phyloP scores from a whole-genome alignment of 2,888 invertebrate species.

The Pharmacophagus antenor region DNA sequence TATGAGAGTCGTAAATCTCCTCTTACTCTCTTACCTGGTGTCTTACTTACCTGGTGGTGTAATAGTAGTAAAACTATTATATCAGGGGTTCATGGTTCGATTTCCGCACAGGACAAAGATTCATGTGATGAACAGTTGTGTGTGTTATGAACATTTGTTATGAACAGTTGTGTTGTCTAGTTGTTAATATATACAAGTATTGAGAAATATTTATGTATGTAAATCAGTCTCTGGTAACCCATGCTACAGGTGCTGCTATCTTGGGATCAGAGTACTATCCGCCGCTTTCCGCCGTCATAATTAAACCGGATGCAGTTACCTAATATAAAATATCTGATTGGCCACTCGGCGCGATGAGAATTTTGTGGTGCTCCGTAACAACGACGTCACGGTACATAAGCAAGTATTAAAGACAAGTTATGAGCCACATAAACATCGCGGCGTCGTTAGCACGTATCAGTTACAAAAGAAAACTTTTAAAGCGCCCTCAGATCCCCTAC shows the following conservation, averaged over 20 bases:
- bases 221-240: too few species aligned
- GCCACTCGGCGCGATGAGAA: neutral
- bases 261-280: too few species aligned
- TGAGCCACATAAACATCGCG: slow-evolving; percentile 13
- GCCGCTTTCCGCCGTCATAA: too few species aligned
- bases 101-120: too few species aligned
- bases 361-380: neutral
- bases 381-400: slow-evolving; percentile 10
- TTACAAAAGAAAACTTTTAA: slow-evolving; percentile 25
- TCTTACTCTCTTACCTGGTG: neutral
- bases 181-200: too few species aligned
- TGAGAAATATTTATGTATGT: too few species aligned
- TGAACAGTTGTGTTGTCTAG: too few species aligned
- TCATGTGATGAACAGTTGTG: too few species aligned
- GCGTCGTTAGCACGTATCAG: slow-evolving; percentile 19
- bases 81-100: too few species aligned
- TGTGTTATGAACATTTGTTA: too few species aligned
- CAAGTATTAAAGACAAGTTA: slow-evolving; percentile 17
- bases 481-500: slow-evolving; percentile 10
- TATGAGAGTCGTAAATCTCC: neutral
- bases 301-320: neutral
- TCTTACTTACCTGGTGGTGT: neutral
- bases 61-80: neutral
- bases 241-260: neutral
- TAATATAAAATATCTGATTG: neutral